A percentile compares a stretch with the other conserved stretches of the same genome.
Evolutionary conservation across 2,113 vertebrate species (phyloP).

Genomic region (Thalassoma bifasciatum): DNA sequence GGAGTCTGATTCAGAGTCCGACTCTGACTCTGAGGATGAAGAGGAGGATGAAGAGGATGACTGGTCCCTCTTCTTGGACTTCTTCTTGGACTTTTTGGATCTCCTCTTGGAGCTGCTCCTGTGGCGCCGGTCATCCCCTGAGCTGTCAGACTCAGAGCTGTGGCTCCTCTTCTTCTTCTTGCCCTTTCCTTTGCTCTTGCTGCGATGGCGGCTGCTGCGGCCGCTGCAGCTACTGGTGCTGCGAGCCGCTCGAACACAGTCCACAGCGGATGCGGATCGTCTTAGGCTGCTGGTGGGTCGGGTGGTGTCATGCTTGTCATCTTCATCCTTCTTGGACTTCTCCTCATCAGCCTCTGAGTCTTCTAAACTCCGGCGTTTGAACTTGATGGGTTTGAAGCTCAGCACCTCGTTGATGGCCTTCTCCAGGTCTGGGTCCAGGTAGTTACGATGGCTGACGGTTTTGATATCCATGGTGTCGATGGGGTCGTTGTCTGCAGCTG

Average conservation of each 20-base stretch:
- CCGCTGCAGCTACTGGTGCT: constrained; percentile 60
- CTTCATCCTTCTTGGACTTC: constrained; percentile 64
- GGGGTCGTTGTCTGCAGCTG: constrained; percentile 42
- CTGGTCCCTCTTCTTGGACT: constrained; percentile 84
- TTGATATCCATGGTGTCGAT: constrained; percentile 70
- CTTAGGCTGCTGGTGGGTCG: constrained; percentile 77
- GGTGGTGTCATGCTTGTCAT: constrained; percentile 60
- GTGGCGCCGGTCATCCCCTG: constrained; percentile 68
- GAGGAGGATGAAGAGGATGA: constrained; percentile 82
- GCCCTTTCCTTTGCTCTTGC: constrained; percentile 70
- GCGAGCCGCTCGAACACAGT: constrained; percentile 81
- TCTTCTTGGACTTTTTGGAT: constrained; percentile 89
- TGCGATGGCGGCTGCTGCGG: constrained; percentile 60
- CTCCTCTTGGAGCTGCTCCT: constrained; percentile 86
- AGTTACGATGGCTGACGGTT: constrained; percentile 86
- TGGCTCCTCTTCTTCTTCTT: constrained; percentile 77
- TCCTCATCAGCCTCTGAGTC: constrained; percentile 79
- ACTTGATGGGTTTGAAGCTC: constrained; percentile 89
- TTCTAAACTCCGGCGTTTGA: constrained; percentile 87
- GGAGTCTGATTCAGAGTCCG: constrained; percentile 81
- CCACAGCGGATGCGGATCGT: constrained; percentile 88
- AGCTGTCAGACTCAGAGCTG: constrained; percentile 82
- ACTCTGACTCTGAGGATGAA: constrained; percentile 69
- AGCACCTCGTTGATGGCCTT: constrained; percentile 95
- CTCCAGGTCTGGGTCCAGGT: constrained; percentile 94